Conservation (phyloP, 2,888 invertebrate species). For the Athalia cordata region DNA sequence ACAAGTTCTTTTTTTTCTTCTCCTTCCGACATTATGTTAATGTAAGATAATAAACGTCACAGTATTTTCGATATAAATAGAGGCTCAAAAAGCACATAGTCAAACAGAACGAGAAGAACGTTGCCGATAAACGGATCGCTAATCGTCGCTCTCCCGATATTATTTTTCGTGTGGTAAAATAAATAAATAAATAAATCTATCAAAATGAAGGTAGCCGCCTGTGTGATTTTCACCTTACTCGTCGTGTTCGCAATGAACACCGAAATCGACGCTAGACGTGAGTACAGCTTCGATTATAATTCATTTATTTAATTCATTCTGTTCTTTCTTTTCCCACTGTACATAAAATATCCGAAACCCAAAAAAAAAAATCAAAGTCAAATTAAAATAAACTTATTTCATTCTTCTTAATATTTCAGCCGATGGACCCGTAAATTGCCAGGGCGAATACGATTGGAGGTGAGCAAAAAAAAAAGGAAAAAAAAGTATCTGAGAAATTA, state of each 20-base stretch:
- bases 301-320: neutral
- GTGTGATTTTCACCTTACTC: neutral
- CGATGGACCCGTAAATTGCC: neutral
- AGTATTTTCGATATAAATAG: constrained; percentile 10
- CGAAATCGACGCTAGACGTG: constrained; percentile 21
- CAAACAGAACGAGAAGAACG: neutral
- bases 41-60: constrained; percentile 8
- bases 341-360: neutral
- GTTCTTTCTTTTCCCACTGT: neutral
- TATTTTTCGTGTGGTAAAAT: no score
- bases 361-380: neutral
- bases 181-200: no score
- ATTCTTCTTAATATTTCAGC: neutral
- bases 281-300: neutral
- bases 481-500: neutral
- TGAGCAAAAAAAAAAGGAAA: neutral
- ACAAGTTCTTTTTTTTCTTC: neutral
- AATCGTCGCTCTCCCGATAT: neutral
- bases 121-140: neutral
- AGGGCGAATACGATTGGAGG: constrained; percentile 4
- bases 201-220: constrained; percentile 3
- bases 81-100: neutral
- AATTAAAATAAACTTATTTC: neutral
- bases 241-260: constrained; percentile 18
- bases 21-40: neutral